Base-by-base conservation (phyloP, 2,113 vertebrate species). In the Eclectus roratus region DNA sequence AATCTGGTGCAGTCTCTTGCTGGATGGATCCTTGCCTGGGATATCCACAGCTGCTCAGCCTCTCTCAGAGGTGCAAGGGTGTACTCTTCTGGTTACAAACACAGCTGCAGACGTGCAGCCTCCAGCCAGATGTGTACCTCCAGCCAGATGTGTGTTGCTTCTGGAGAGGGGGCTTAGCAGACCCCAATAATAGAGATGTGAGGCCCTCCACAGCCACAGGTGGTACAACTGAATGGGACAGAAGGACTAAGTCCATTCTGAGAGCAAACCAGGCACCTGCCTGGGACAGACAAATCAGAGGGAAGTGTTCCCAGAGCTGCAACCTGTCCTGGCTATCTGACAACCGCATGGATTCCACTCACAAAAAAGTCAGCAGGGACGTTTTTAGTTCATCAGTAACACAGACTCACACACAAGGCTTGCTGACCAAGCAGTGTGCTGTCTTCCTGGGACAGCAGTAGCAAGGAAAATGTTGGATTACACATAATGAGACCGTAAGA, bases 151-250 rank as follows among this genome's bases (percentile, higher is more conserved):
- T 60, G 17, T 25, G 7, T 21, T 49, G 11, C 33, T 28, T 43
- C 44, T 55, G 33, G 19, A 64, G 15, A 78, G 16, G 4, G 10
- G 4, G 4, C 8, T 61, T 81, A n/a, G 17, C 6, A 33, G 29
- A 37, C 5, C 1, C 9, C 1, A 0, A 18, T 29, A 14, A 31
- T 28, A 52, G 47, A 89, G 47, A 33, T 29, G 29, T 11, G 47
- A 87, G 72, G 77, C 31, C 14, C 19, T 58, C 73, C 3, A 2
- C 35, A 74, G 44, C 29, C 47, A 53, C 2, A 2, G 14, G 11
- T 2, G 0, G 0, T 31, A 53, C 6, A 76, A 9, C 2, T 5
- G n/a, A 77, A 89, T 70, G 58, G 8, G 37, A 31, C 60, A 69
- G 70, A 39, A 87, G 25, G 15, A 79, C 17, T 47, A 28, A 13